These are phyloP conservation scores for Epistrophe eligans DNA, from an alignment of 2,888 invertebrate genomes.

Conservation along the genomic window DNA sequence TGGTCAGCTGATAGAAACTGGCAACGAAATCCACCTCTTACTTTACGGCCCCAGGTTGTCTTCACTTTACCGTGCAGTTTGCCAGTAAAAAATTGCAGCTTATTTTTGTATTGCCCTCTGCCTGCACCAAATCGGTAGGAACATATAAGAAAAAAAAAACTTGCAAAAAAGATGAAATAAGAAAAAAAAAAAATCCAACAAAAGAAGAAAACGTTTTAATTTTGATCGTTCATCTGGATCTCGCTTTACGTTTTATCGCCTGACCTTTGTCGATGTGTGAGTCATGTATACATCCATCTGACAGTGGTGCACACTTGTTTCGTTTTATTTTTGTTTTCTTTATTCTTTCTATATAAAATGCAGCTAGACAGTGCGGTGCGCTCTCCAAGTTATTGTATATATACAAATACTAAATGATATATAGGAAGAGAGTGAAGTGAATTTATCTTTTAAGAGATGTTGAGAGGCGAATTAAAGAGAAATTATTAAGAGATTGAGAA, in stretches of 20 bases:
- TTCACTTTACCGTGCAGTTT: slow-evolving; percentile 4
- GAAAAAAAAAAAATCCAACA: not conserved
- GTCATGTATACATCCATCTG: slow-evolving; percentile 48
- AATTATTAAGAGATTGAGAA: slow-evolving; percentile 8
- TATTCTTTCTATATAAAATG: slow-evolving; percentile 12
- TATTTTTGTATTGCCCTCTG: slow-evolving; percentile 8
- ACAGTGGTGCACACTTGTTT: slow-evolving; percentile 48
- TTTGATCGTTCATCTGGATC: slow-evolving; percentile 29
- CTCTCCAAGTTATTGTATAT: slow-evolving; percentile 14
- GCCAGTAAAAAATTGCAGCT: slow-evolving; percentile 7
- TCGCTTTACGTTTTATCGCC: slow-evolving; percentile 59
- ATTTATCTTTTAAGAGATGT: slow-evolving; percentile 24
- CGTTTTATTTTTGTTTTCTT: slow-evolving; percentile 9
- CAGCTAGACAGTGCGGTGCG: slow-evolving; percentile 66
- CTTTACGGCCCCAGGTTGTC: slow-evolving; percentile 22
- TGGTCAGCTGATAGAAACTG: slow-evolving; percentile 70
- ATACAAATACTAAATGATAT: slow-evolving; percentile 7
- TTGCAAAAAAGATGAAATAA: not conserved
- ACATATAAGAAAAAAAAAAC: slow-evolving; percentile 6
- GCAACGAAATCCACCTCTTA: not conserved
- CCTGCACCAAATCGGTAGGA: not conserved
- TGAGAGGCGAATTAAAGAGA: slow-evolving; percentile 27
- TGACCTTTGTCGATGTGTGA: slow-evolving; percentile 73
- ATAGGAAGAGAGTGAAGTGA: slow-evolving; percentile 17
- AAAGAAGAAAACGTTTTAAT: slow-evolving; percentile 9